Percentiles rank a stretch among this genome's conserved stretches.
phyloP scores from a whole-genome alignment of 2,113 vertebrate genomes.

The Fulmarus glacialis region DNA sequence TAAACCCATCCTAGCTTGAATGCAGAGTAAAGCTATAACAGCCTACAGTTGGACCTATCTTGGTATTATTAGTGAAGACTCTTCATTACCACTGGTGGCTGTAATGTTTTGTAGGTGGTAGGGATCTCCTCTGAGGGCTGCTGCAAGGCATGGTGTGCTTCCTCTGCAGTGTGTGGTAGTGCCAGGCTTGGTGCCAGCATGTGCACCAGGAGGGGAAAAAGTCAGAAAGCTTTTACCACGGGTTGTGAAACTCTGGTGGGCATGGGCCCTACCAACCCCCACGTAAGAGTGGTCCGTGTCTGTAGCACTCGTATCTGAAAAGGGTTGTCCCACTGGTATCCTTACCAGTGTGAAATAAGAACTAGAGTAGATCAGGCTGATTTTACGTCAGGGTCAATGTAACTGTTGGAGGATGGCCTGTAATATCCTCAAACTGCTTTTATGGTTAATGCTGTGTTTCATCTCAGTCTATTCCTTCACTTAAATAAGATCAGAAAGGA shows the following conservation, averaged over 20 bases:
- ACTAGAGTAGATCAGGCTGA: background rate
- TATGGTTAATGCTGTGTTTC: background rate
- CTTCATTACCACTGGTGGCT: background rate
- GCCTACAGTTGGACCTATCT: background rate
- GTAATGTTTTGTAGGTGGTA: background rate
- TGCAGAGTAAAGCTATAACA: background rate
- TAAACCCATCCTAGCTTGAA: background rate
- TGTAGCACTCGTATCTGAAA: background rate
- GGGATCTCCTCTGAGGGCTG: background rate
- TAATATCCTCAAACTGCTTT: background rate
- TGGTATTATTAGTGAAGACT: background rate
- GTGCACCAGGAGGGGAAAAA: background rate
- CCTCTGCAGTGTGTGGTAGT: background rate
- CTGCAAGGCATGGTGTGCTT: background rate
- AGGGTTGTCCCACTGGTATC: background rate
- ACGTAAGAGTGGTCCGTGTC: fast-evolving
- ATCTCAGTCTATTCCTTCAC: background rate
- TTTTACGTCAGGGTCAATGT: background rate
- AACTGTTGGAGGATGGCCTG: background rate
- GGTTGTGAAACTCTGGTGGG: background rate
- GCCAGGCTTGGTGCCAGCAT: background rate
- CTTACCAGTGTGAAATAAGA: background rate
- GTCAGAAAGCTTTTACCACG: background rate
- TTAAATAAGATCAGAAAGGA: background rate
- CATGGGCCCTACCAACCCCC: background rate